A percentile compares a stretch with the other conserved stretches of the same genome.
Evolutionary conservation across 1,140 invertebrate species (phyloP).

Genomic region (Camponotus vicinus): DNA sequence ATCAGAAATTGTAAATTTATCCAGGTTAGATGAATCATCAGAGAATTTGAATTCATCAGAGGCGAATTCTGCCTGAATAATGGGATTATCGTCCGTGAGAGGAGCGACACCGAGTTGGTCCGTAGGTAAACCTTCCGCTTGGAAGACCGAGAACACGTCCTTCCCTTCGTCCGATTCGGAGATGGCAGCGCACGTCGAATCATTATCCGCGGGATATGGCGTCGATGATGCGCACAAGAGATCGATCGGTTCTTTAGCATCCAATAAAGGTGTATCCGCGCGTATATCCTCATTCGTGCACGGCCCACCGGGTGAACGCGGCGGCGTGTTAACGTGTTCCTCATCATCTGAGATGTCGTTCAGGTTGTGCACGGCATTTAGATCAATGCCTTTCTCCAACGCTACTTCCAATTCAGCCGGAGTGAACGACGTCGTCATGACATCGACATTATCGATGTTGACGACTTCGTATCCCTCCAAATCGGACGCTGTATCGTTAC

Average conservation of each 20-base stretch:
- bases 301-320: not conserved
- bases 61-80: no score
- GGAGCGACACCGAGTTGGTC: no score
- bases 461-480: constrained; percentile 73
- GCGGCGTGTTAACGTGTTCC: not conserved
- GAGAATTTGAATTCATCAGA: no score
- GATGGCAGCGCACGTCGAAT: not conserved
- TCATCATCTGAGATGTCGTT: constrained; percentile 70
- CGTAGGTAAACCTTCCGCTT: no score
- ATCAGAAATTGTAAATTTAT: no score
- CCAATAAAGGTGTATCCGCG: not conserved
- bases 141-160: no score
- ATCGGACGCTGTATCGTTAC: constrained; percentile 74
- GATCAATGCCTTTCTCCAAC: constrained; percentile 87
- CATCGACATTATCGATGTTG: constrained; percentile 88
- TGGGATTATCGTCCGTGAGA: no score
- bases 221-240: constrained; percentile 10
- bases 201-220: not conserved
- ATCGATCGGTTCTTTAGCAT: not conserved
- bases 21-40: no score
- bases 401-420: constrained; percentile 88
- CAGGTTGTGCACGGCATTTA: constrained; percentile 89
- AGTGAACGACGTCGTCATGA: constrained; percentile 91
- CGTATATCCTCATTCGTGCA: not conserved
- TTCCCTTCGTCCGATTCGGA: not conserved